These are phyloP conservation scores for Hemitrygon akajei DNA, from an alignment of 2,797 vertebrate species.

Conservation along the genomic window DNA sequence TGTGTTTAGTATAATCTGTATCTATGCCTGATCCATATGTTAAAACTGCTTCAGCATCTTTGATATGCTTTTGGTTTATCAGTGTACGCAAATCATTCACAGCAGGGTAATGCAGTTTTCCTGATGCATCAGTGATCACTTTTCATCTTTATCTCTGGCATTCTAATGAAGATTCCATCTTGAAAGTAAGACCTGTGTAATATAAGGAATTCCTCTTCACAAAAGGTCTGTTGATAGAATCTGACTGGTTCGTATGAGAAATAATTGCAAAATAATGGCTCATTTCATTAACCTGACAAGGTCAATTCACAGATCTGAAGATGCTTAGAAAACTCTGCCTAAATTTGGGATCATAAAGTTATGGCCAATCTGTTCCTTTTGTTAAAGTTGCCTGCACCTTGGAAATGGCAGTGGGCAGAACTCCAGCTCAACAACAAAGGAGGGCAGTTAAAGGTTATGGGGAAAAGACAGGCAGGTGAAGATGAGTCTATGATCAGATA, in stretches of 20 bases:
- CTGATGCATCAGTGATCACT: background rate
- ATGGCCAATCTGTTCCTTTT: background rate
- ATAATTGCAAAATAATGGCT: background rate
- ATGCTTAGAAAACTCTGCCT: background rate
- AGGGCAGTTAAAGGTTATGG: too few relatives aligned
- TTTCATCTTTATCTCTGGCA: background rate
- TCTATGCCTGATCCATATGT: background rate
- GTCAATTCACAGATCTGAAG: background rate
- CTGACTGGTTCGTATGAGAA: background rate
- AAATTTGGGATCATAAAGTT: background rate
- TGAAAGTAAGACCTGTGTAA: background rate
- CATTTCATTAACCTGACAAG: background rate
- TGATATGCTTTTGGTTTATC: background rate
- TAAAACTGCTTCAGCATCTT: background rate
- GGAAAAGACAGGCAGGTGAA: too few relatives aligned
- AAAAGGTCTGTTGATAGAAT: background rate
- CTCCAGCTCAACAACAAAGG: too few relatives aligned
- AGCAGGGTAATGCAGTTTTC: background rate
- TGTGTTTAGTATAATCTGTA: background rate
- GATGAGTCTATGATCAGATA: too few relatives aligned
- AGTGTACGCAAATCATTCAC: background rate
- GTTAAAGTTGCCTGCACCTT: background rate
- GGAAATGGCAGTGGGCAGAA: too few relatives aligned
- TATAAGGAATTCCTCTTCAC: background rate
- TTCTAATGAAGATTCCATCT: background rate